Evolutionary conservation across 1,140 invertebrate species (phyloP), one percentile per base, ranked within the genome.

Genomic region (Lordiphosa collinella): DNA sequence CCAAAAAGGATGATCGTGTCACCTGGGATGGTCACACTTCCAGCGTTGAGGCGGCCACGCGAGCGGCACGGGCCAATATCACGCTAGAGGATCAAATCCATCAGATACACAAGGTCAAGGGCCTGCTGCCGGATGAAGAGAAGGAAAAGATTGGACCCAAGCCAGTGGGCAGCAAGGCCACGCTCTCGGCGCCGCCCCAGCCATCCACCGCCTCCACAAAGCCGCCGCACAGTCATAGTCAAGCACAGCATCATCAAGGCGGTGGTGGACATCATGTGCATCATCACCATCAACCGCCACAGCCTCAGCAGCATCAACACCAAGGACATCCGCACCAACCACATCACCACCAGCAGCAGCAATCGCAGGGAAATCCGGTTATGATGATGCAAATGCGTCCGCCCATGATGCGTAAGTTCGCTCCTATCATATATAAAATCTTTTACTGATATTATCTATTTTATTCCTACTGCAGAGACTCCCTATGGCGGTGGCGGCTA

Each of bases 21-120:
- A 98, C 96, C 14, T 99, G 98, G 98, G 98, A 99, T 90, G 98
- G 98, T n/a, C 97, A 99, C 87, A 98, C 96, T 0, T 96, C 96
- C 1, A 97, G 95, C 86, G 94, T 98, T 69, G 96, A 98, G 91
- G 95, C 96, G 0, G 96, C 96, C 0, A 97, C 96, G 0, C 90
- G 96, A 43, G 96, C 96, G 9, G 97, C 98, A 0, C 91, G 98
- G 32, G 97, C 97, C 0, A 98, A 98, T 87, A 98, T 99, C 59
- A 98, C 97, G 1, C 91, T 99, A 12, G 97, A 98, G 87, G 97
- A 99, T 65, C 97, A 99, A 90, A 99, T 99, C 84, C 96, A 97
- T 89, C 96, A 98, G 89, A 99, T 99, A 82, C 97, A 99, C 88
- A 98, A 96, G 92, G 92, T 96, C 0, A 98, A 99, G 89, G 97